A percentile compares a stretch with the other conserved stretches of the same genome.
Conservation (phyloP, 2,113 vertebrate genomes). For the Potamarius usumacintae region DNA sequence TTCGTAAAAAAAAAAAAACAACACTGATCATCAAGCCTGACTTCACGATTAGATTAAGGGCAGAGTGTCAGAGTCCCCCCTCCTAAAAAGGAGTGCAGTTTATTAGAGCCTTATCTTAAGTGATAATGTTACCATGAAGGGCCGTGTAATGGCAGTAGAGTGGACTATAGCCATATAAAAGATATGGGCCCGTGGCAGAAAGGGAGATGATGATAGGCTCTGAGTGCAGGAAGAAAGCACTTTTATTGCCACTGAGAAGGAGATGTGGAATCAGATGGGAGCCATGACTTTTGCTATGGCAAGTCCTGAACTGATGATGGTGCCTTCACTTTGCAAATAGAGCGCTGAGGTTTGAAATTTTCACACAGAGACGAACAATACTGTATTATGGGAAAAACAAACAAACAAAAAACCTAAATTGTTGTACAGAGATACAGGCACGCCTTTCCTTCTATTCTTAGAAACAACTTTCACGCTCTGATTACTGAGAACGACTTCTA, state of each 20-base stretch:
- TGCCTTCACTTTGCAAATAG: not conserved
- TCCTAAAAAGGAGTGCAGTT: constrained; percentile 71
- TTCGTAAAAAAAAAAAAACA: constrained; percentile 44
- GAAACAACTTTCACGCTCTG: not conserved
- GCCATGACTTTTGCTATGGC: not conserved
- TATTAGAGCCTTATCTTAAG: constrained; percentile 75
- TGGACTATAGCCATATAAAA: constrained; percentile 62
- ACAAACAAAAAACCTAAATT: not conserved
- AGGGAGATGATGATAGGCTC: constrained; percentile 52
- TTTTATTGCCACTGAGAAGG: constrained; percentile 38
- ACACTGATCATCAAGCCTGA: constrained; percentile 70
- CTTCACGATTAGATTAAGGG: constrained; percentile 74
- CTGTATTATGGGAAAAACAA: not conserved
- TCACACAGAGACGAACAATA: not conserved
- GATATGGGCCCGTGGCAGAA: constrained; percentile 57
- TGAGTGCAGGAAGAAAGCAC: constrained; percentile 53
- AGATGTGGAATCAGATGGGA: constrained; percentile 6
- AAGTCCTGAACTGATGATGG: not conserved
- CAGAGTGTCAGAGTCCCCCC: constrained; percentile 66
- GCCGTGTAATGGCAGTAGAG: constrained; percentile 67
- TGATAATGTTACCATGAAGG: constrained; percentile 72
- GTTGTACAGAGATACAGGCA: not conserved
- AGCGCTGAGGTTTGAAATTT: not conserved
- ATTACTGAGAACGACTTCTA: not conserved
- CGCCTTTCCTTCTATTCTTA: not conserved